A percentile compares a stretch with the other conserved stretches of the same genome.
These are phyloP conservation scores for Selene dorsalis DNA, from an alignment of 2,797 vertebrate species.

Conservation along the genomic window DNA sequence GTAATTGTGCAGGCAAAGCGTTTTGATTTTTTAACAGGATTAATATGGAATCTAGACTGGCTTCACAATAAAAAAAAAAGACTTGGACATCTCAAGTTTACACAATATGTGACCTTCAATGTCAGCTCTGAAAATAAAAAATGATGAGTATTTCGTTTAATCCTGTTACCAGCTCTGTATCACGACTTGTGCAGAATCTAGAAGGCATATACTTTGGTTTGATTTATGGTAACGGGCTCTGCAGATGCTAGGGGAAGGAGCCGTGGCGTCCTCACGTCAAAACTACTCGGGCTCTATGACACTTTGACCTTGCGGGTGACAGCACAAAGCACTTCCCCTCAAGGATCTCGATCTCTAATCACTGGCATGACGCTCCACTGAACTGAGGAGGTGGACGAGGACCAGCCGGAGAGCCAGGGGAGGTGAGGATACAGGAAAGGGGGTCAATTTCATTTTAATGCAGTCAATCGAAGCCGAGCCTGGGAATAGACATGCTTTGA, in stretches of 20 bases:
- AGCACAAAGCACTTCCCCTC: not conserved
- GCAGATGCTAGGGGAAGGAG: not conserved
- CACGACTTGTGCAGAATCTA: not conserved
- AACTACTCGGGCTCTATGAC: not conserved
- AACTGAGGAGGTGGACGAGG: not conserved
- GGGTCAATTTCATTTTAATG: not conserved
- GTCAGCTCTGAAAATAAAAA: not conserved
- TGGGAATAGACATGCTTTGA: not conserved
- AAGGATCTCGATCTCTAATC: conserved; percentile 18
- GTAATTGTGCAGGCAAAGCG: no score
- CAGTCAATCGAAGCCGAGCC: conserved; percentile 1
- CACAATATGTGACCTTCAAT: no score
- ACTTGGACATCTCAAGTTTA: no score
- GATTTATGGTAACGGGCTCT: not conserved
- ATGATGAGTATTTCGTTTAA: not conserved
- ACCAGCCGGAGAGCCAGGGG: not conserved
- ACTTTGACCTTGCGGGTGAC: not conserved
- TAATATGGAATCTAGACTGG: no score
- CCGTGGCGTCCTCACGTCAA: not conserved
- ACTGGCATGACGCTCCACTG: not conserved
- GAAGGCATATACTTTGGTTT: not conserved
- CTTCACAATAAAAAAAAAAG: no score
- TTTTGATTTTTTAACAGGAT: no score
- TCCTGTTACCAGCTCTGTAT: no score
- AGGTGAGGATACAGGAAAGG: not conserved